Evolutionary conservation across 2,113 vertebrate genomes (phyloP).

Genomic region (Benitochromis conjunctus): DNA sequence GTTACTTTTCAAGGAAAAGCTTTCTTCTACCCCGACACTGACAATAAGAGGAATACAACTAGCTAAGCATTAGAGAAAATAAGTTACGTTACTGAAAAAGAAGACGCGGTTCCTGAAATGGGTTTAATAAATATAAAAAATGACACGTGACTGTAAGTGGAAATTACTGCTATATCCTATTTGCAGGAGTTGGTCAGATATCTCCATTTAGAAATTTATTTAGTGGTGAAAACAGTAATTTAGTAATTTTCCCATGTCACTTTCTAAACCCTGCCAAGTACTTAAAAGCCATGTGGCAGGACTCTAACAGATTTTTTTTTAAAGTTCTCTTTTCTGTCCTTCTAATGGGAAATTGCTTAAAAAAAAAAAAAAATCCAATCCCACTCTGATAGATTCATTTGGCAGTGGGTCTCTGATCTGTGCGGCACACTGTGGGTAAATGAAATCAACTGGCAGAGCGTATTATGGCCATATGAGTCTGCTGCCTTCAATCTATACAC

Average conservation of each 20-base stretch:
- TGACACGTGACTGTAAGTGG: slow-evolving; percentile 2
- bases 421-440: slow-evolving; percentile 50
- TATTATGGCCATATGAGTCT: slow-evolving; percentile 47
- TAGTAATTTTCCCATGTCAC: slow-evolving; percentile 65
- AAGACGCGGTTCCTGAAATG: neutral
- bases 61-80: neutral
- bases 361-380: neutral
- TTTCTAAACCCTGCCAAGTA: slow-evolving; percentile 53
- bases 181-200: slow-evolving; percentile 26
- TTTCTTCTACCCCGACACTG: neutral
- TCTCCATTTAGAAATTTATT: slow-evolving; percentile 54
- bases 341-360: slow-evolving; percentile 68
- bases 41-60: neutral
- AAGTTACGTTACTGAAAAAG: neutral
- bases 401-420: slow-evolving; percentile 36
- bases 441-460: slow-evolving; percentile 62
- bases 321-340: slow-evolving; percentile 63
- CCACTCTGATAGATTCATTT: slow-evolving; percentile 66
- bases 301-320: slow-evolving; percentile 66
- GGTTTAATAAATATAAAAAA: neutral
- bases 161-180: slow-evolving; percentile 36
- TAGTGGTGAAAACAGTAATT: slow-evolving; percentile 62
- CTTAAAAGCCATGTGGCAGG: slow-evolving; percentile 63
- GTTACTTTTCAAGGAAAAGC: neutral
- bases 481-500: slow-evolving; percentile 57